A percentile compares a stretch with the other conserved stretches of the same genome.
phyloP scores from a whole-genome alignment of 2,797 vertebrate species.

The Ispidina lecontei region DNA sequence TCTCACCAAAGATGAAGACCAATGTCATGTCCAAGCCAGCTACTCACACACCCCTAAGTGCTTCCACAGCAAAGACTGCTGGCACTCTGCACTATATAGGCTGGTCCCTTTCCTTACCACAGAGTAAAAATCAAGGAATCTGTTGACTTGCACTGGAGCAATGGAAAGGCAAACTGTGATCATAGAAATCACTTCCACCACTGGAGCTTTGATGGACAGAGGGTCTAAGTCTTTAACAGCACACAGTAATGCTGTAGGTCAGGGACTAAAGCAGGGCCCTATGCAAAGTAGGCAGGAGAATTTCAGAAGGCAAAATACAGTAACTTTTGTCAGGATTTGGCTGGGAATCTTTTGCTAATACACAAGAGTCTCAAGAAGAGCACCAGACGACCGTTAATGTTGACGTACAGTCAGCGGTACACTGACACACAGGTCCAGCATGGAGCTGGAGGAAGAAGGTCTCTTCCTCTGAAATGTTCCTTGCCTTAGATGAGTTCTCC shows the following conservation, averaged over 20 bases:
- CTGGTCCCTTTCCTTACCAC: neutral
- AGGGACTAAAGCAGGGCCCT: neutral
- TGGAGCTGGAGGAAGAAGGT: neutral
- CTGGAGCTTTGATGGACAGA: neutral
- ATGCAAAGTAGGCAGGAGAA: neutral
- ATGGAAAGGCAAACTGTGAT: neutral
- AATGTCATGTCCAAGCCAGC: neutral
- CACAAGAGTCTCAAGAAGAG: neutral
- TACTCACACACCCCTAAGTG: neutral
- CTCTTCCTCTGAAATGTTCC: neutral
- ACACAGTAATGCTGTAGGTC: neutral
- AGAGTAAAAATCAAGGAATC: neutral
- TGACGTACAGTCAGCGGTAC: neutral
- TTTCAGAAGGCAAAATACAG: conserved; percentile 7
- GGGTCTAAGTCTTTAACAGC: neutral
- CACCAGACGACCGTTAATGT: neutral
- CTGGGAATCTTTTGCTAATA: neutral
- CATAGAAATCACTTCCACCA: neutral
- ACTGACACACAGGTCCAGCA: neutral
- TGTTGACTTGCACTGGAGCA: neutral
- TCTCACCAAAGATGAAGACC: neutral
- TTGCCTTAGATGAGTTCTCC: neutral
- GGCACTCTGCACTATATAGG: accelerated
- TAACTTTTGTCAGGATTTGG: neutral
- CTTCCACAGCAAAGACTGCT: neutral